Conservation (phyloP, 2,888 invertebrate species). For the Hydraecia micacea region DNA sequence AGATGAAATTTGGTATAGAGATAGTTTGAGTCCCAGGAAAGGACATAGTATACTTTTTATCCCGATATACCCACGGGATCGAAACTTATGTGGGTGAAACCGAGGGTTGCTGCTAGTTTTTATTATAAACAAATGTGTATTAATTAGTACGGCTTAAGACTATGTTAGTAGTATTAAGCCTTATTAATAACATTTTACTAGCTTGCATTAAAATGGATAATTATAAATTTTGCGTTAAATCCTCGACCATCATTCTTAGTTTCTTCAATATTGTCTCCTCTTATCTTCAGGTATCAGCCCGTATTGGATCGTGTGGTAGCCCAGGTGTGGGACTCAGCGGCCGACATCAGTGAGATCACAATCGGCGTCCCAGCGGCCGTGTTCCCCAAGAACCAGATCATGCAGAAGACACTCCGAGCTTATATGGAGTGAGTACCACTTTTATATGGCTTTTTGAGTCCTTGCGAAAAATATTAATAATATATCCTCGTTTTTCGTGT, state of each 20-base stretch:
- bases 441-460: neutral
- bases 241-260: no score
- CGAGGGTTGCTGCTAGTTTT: no score
- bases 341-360: conserved; percentile 93
- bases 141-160: no score
- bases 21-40: no score
- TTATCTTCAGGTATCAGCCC: conserved; percentile 88
- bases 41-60: no score
- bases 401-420: conserved; percentile 92
- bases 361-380: conserved; percentile 93
- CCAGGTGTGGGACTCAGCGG: conserved; percentile 97
- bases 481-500: neutral
- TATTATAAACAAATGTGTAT: no score
- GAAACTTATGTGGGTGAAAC: no score
- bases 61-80: no score
- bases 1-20: no score
- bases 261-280: neutral
- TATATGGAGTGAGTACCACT: conserved; percentile 91
- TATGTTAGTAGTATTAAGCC: no score
- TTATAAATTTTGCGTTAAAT: neutral
- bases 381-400: conserved; percentile 93
- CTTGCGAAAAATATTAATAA: neutral
- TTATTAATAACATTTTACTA: no score
- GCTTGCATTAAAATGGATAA: neutral
- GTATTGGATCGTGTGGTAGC: conserved; percentile 93